Percentiles rank a stretch among this genome's conserved stretches.
phyloP scores from a whole-genome alignment of 2,113 vertebrate genomes.

The Phalacrocorax aristotelis region DNA sequence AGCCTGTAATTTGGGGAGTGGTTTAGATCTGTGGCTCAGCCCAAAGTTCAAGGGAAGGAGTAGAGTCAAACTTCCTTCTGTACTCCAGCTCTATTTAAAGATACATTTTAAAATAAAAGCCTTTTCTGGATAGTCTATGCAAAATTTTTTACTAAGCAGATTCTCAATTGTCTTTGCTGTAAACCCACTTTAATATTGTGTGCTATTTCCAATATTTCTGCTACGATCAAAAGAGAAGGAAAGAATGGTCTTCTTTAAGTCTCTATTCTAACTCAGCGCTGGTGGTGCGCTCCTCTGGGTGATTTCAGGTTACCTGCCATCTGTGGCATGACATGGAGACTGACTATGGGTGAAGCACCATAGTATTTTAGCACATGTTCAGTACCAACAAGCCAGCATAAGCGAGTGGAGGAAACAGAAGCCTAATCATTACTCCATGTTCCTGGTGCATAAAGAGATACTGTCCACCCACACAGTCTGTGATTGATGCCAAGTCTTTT shows the following conservation, averaged over 20 bases:
- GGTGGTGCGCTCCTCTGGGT: not conserved
- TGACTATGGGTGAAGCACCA: conserved; percentile 1
- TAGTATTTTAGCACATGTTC: conserved; percentile 48
- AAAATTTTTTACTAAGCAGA: not conserved
- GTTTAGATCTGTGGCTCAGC: not conserved
- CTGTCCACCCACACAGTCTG: conserved; percentile 66
- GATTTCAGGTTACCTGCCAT: conserved; percentile 53
- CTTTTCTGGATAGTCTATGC: not conserved
- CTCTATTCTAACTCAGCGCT: not conserved
- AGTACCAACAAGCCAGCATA: conserved; percentile 34
- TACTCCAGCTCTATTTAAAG: not conserved
- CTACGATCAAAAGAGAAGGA: not conserved
- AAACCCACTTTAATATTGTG: not conserved
- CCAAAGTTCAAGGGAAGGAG: not conserved
- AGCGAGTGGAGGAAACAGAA: conserved; percentile 62
- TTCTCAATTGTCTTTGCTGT: not conserved
- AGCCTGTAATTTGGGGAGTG: not conserved
- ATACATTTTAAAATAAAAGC: not conserved
- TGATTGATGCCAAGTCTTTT: conserved; percentile 51
- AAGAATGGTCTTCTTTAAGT: not conserved
- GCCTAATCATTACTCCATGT: conserved; percentile 67
- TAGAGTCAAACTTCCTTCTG: not conserved
- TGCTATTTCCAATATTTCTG: not conserved
- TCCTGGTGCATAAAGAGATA: conserved; percentile 64
- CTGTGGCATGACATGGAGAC: not conserved